phyloP scores from a whole-genome alignment of 2,888 invertebrate genomes.

The Ormyrus rosae region DNA sequence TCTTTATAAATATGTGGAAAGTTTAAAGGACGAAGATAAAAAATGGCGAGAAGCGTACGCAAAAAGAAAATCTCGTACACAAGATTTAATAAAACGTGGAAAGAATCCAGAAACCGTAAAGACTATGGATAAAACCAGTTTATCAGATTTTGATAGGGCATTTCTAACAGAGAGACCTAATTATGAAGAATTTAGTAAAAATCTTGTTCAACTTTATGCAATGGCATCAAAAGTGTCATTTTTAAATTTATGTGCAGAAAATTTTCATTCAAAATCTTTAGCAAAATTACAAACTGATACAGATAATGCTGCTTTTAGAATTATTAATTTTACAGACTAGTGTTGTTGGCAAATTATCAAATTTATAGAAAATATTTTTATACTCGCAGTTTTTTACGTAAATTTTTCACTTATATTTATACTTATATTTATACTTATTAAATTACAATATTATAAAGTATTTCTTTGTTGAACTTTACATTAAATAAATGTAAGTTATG shows the following conservation, averaged over 20 bases:
- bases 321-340: constrained; percentile 54
- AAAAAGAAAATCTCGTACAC: constrained; percentile 54
- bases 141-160: constrained; percentile 50
- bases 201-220: constrained; percentile 46
- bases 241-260: constrained; percentile 37
- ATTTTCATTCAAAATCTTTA: constrained; percentile 33
- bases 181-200: constrained; percentile 57
- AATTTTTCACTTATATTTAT: constrained; percentile 1
- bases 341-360: constrained; percentile 12
- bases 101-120: constrained; percentile 32
- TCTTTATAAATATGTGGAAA: constrained; percentile 62
- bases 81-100: constrained; percentile 53
- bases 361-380: constrained; percentile 24
- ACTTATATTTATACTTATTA: constrained; percentile 23
- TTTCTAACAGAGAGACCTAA: constrained; percentile 47
- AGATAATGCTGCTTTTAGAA: constrained; percentile 37
- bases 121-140: constrained; percentile 31
- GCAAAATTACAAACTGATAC: constrained; percentile 41
- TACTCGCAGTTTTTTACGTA: not conserved
- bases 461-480: constrained; percentile 37
- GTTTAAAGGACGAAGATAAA: constrained; percentile 63
- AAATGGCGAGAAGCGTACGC: constrained; percentile 64
- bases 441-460: constrained; percentile 42
- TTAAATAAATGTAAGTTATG: constrained; percentile 40
- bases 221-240: constrained; percentile 51